Conservation (phyloP, 2,113 vertebrate species). For the Vimba vimba region DNA sequence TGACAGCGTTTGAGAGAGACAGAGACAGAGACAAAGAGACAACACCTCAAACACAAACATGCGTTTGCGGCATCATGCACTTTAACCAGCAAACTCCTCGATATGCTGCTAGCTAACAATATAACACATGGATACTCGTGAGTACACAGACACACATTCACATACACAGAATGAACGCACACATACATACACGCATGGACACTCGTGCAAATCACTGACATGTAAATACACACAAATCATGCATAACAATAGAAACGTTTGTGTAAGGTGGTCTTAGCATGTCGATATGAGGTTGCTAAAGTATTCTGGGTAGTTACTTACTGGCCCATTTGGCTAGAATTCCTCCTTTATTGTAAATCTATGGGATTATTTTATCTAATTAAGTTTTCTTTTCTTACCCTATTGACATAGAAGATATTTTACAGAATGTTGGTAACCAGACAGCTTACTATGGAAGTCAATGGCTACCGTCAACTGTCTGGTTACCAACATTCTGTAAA, state of each 20-base stretch:
- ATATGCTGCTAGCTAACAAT: not conserved
- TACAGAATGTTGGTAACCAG: not conserved
- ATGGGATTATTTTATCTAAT: not conserved
- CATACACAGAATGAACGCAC: constrained; percentile 8
- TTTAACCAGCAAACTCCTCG: constrained; percentile 62
- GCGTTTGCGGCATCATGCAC: constrained; percentile 65
- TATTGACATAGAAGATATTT: not conserved
- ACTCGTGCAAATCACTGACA: not conserved
- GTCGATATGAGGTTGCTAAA: not conserved
- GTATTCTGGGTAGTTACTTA: not conserved
- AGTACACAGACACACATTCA: not conserved
- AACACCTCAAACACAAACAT: constrained; percentile 58
- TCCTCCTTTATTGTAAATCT: not conserved
- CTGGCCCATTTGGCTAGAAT: not conserved
- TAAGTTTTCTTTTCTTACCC: not conserved
- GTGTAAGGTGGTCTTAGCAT: not conserved
- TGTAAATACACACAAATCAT: not conserved
- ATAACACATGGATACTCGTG: not conserved
- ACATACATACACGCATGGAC: constrained; percentile 7
- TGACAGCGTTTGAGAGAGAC: not conserved
- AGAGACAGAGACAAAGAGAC: constrained; percentile 12
- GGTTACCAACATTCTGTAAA: too few species aligned
- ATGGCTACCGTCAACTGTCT: too few species aligned
- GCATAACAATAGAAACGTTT: not conserved
- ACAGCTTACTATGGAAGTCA: not conserved